Evolutionary conservation across 2,113 vertebrate species (phyloP), one percentile per base, ranked within the genome.

Genomic region (Psilopogon haemacephalus): DNA sequence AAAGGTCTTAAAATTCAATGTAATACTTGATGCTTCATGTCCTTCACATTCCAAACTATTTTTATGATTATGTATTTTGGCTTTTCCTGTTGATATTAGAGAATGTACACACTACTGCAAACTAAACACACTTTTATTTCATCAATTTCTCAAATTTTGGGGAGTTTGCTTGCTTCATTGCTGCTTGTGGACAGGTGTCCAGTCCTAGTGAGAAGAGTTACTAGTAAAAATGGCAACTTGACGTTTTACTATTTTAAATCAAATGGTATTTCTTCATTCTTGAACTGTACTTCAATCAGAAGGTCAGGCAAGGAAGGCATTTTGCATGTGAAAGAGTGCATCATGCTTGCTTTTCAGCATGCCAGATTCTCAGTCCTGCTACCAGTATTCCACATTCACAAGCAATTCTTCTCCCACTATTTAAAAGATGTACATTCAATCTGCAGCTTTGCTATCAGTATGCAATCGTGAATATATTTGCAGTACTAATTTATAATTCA

Each of bases 401-500:
- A 73, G 56, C 12, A 3, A 77, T 48, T n/a, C 86, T 54, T 38
- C 56, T 88, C 76, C 64, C 52, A 63, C 88, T 80, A 83, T 72
- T 62, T 58, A 30, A 19, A 88, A 78, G 65, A 72, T 2, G 8
- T 11, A 16, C 23, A 58, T 0, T 1, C 62, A 75, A 32, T 69
- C 62, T 74, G 73, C 86, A 93, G 72, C 42, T 83, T 55, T 77
- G 44, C n/a, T 78, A 52, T 54, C 80, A 75, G 35, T 71, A 46
- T 24, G 20, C 82, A 84, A 84, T 37, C 84, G 67, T 69, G 70
- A 88, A 81, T 68, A 81, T 18, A 69, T 84, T 81, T 90, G 48
- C 59, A 68, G 23, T 54, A 90, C 48, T 88, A 72, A 87, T 93
- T 87, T 89, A 88, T 72, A 90, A 92, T 75, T 70, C 62, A 65